Evolutionary conservation across 2,797 vertebrate species (phyloP), one percentile per base, ranked within the genome.

Genomic region (Tinamus major): DNA sequence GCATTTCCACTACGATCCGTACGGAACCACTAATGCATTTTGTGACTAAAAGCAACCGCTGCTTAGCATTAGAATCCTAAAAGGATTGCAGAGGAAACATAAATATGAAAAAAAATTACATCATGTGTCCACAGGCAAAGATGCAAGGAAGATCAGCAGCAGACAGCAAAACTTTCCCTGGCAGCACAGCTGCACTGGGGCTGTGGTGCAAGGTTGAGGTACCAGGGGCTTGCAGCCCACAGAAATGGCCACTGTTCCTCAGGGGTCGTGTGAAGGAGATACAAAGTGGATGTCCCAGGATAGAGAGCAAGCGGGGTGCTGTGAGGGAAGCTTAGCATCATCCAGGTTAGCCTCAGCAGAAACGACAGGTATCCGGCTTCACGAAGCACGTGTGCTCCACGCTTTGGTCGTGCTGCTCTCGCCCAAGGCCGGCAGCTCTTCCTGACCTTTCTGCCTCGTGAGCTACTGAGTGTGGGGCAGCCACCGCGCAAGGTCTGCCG

Each of bases 341-440:
- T 69, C 19, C 68, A 31, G 31, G 18, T 65, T 33, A 74, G 13
- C 19, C 27, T 49, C 42, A 3, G 8, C 87, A 44, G 44, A 67
- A 89, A 71, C 29, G 42, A 3, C 11, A 21, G 6, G 1, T 48
- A 11, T 24, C 55, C 68, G n/a, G 51, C 33, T n/a, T 41, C 11
- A 8, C 9, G 20, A 13, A 58, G 18, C 16, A 11, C 5, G 3
- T 5, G 0, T n/a, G 1, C 0, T 26, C 21, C 8, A 2, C 0
- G 0, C 37, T 16, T 3, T 4, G 4, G 41, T 37, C 31, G 12
- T 24, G 27, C 56, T 70, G 51, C 37, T 29, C 85, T 31, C 3
- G 1, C 41, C 48, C 27, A 3, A 44, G 31, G 20, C 56, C 37
- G 37, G 42, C 31, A 74, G 21, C 46, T 77, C 18, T 37, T 10